Evolutionary conservation across 1,140 invertebrate species (phyloP), one percentile per base, ranked within the genome.

Genomic region (Drosophila navojoa): DNA sequence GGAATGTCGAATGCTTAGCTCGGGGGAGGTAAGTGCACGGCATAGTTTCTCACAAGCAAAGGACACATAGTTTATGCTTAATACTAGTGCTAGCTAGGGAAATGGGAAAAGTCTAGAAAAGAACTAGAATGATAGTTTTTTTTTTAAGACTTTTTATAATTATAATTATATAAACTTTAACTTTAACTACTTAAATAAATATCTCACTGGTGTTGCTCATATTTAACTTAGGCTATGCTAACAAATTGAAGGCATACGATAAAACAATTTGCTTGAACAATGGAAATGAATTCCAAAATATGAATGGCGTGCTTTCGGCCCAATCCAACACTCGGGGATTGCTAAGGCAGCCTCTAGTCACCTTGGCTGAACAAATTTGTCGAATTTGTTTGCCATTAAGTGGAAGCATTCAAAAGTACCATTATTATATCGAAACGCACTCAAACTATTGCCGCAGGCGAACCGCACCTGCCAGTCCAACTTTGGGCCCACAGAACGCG

Each of bases 1-100:
- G 76, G 79, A 86, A 87, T 81, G 71, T 74, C 40, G n/a, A 50
- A 55, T 75, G 32, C 32, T 53, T 42, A 22, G 29, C 35, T 27
- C 11, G 68, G 50, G 60, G 62, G 54, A 16, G 16, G 45, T 5
- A 29, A 61, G 13, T 71, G 40, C 44, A 61, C 38, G 58, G 53
- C 47, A 47, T 22, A 55, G 45, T 64, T 71, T 57, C 32, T 49
- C 27, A 25, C 73, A 49, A 60, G 35, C 29, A 50, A 49, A 53
- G 61, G 42, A 35, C 15, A 59, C 7, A 13, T 15, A 3, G 47
- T 67, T 75, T 71, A 64, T 71, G 75, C 42, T 77, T 61, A 70
- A 13, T n/a, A n/a, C n/a, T n/a, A n/a, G n/a, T n/a, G n/a, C n/a
- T n/a, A n/a, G n/a, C n/a, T n/a, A n/a, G n/a, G n/a, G n/a, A 3